These are phyloP conservation scores for Acromyrmex charruanus DNA, from an alignment of 1,140 invertebrate genomes.

Conservation along the genomic window DNA sequence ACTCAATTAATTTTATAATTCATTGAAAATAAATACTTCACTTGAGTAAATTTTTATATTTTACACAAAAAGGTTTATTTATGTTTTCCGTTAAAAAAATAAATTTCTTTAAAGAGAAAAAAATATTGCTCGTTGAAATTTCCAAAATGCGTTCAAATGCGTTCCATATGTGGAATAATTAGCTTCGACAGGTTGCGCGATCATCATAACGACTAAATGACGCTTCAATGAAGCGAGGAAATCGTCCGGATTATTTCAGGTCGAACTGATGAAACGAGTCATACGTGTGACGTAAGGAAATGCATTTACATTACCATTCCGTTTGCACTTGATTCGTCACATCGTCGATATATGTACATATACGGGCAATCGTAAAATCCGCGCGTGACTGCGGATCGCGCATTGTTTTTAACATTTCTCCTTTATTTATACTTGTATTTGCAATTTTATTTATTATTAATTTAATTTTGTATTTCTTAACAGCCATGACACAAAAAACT, in stretches of 20 bases:
- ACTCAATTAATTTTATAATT: not conserved
- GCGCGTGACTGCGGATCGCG: not conserved
- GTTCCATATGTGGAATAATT: conserved; percentile 28
- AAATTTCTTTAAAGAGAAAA: not conserved
- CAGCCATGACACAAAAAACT: too few species aligned
- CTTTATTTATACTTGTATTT: not conserved
- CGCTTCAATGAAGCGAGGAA: conserved; percentile 12
- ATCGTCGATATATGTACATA: conserved; percentile 24
- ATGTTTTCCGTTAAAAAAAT: not conserved
- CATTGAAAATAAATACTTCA: too few species aligned
- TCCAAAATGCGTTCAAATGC: not conserved
- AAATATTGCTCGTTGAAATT: not conserved
- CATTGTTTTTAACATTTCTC: not conserved
- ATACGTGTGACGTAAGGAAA: conserved; percentile 34
- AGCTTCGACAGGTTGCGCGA: conserved; percentile 44
- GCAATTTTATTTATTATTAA: not conserved
- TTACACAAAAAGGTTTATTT: not conserved
- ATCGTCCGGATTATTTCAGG: conserved; percentile 64
- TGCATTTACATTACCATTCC: conserved; percentile 39
- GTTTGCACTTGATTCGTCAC: conserved; percentile 14
- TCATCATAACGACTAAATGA: conserved; percentile 16
- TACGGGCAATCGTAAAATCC: not conserved
- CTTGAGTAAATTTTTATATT: not conserved
- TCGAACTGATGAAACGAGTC: conserved; percentile 64
- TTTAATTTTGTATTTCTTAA: not conserved